A percentile compares a stretch with the other conserved stretches of the same genome.
These are phyloP conservation scores for Bursaphelenchus mucronatus DNA, from an alignment of 1,140 invertebrate genomes.

Conservation along the genomic window DNA sequence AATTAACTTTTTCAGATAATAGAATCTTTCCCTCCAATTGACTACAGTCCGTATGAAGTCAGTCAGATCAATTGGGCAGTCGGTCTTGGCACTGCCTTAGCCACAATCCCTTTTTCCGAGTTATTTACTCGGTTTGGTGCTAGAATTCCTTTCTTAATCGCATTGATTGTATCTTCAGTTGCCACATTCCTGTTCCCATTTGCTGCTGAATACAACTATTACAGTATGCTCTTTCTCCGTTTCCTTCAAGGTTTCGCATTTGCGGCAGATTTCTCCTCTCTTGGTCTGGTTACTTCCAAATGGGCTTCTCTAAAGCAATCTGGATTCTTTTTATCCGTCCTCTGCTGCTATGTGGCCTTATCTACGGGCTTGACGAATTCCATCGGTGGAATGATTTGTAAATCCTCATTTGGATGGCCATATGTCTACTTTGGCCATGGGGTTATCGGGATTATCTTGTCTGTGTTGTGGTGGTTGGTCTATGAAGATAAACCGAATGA, in stretches of 20 bases:
- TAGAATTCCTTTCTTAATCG: slow-evolving; percentile 29
- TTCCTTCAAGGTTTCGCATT: slow-evolving; percentile 22
- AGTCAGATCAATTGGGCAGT: slow-evolving; percentile 20
- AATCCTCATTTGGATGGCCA: slow-evolving; percentile 2
- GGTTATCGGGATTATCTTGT: slow-evolving; percentile 1
- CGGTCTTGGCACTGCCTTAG: neutral
- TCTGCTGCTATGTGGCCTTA: slow-evolving; percentile 7
- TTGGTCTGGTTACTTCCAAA: neutral
- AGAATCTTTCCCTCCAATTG: neutral
- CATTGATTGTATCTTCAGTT: slow-evolving; percentile 34
- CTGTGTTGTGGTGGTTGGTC: slow-evolving; percentile 3
- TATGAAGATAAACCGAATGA: slow-evolving; percentile 14
- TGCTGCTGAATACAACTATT: slow-evolving; percentile 31
- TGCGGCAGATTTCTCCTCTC: too few species aligned
- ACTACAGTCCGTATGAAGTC: slow-evolving; percentile 17
- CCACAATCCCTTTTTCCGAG: neutral
- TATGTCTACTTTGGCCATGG: slow-evolving; percentile 8
- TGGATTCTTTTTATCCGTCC: slow-evolving; percentile 8
- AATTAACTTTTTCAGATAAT: neutral
- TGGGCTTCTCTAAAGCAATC: slow-evolving; percentile 17
- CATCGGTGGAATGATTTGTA: slow-evolving; percentile 15
- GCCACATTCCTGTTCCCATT: slow-evolving; percentile 34
- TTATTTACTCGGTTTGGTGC: neutral
- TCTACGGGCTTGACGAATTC: slow-evolving; percentile 5
- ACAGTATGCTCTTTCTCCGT: slow-evolving; percentile 25